Evolutionary conservation across 2,888 invertebrate genomes (phyloP).

Genomic region (Lomographa bimaculata): DNA sequence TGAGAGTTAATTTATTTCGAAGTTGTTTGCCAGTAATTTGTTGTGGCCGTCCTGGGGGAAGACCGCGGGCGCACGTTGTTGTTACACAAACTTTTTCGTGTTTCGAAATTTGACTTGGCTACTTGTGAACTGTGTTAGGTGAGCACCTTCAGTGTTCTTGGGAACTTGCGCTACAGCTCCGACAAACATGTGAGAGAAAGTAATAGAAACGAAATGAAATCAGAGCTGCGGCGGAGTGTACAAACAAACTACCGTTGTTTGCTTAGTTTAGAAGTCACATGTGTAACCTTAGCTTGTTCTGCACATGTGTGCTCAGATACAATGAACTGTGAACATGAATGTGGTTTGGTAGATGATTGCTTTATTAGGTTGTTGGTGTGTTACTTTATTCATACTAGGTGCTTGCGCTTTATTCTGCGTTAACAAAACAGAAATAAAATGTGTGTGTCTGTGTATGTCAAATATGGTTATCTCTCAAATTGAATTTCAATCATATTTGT

Average conservation of each 20-base stretch:
- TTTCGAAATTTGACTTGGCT: conserved; percentile 63
- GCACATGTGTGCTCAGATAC: conserved; percentile 5
- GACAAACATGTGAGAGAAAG: conserved; percentile 22
- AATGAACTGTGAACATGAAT: neutral
- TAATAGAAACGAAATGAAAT: conserved; percentile 30
- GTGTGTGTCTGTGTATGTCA: too few relatives aligned
- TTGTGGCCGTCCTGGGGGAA: conserved; percentile 73
- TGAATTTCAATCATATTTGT: too few relatives aligned
- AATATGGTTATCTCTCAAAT: too few relatives aligned
- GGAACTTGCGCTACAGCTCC: conserved; percentile 27
- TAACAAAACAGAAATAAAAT: too few relatives aligned
- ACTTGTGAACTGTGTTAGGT: conserved; percentile 55
- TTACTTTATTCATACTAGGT: too few relatives aligned
- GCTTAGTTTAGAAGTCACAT: conserved; percentile 22
- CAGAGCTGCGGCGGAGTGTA: conserved; percentile 18
- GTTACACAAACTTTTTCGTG: conserved; percentile 68
- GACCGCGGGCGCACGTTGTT: conserved; percentile 61
- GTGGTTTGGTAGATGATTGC: neutral
- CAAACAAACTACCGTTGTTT: conserved; percentile 22
- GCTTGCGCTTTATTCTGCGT: too few relatives aligned
- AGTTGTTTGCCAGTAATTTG: conserved; percentile 81
- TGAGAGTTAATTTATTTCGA: conserved; percentile 81
- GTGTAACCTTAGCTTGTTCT: conserved; percentile 9
- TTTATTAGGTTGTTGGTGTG: too few relatives aligned
- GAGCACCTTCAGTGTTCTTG: conserved; percentile 42